These are phyloP conservation scores for Borostomias antarcticus DNA, from an alignment of 2,797 vertebrate species.

Conservation along the genomic window DNA sequence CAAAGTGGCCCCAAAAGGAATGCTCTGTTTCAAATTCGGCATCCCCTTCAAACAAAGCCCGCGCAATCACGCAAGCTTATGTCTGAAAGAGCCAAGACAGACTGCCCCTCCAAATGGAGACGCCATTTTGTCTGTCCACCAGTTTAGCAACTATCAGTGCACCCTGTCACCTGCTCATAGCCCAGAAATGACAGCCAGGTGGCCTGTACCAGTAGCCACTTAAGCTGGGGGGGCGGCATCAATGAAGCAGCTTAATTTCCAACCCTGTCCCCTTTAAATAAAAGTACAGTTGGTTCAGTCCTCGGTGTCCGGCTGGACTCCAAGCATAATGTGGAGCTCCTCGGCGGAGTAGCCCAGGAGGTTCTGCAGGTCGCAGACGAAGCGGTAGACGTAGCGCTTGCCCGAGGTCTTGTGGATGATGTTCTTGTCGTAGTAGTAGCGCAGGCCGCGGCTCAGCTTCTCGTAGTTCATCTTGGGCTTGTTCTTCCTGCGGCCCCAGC, in stretches of 20 bases:
- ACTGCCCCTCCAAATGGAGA: constrained; percentile 22
- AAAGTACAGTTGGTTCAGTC: constrained; percentile 72
- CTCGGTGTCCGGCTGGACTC: constrained; percentile 86
- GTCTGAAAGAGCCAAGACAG: not conserved
- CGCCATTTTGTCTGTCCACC: constrained; percentile 5
- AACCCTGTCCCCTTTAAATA: not conserved
- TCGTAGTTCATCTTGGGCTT: constrained; percentile 94
- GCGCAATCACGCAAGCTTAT: constrained; percentile 11
- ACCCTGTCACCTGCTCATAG: constrained; percentile 8
- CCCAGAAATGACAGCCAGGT: constrained; percentile 4
- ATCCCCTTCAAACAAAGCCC: not conserved
- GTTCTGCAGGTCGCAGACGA: constrained; percentile 87
- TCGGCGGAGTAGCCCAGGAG: constrained; percentile 85
- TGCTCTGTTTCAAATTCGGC: constrained; percentile 2
- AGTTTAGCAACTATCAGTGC: constrained; percentile 22
- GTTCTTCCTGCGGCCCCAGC: constrained; percentile 88
- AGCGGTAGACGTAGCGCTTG: constrained; percentile 89
- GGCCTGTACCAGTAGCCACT: constrained; percentile 18
- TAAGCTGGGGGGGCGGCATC: not conserved
- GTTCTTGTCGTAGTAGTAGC: constrained; percentile 91
- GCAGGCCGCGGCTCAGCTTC: constrained; percentile 86
- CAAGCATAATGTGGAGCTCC: constrained; percentile 86
- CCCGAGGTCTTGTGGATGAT: constrained; percentile 90
- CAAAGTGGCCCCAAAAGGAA: constrained; percentile 11
- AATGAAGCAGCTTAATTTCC: constrained; percentile 1